Conservation (phyloP, 2,888 invertebrate species). For the Ectemnius continuus region DNA sequence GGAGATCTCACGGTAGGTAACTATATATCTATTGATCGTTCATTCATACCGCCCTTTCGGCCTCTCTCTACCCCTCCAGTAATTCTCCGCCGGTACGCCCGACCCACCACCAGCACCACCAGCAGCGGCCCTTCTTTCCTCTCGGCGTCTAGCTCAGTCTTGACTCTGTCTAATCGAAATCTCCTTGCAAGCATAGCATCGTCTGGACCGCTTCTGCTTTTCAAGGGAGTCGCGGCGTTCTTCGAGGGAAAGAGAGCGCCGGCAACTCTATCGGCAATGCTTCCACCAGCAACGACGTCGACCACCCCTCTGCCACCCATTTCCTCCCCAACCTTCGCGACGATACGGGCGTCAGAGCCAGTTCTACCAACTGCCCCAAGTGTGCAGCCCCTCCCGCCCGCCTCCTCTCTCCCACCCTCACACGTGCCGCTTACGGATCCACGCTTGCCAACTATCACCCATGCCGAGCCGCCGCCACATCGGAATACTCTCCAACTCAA, state of each 20-base stretch:
- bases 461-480: neutral
- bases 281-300: conserved; percentile 44
- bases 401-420: conserved; percentile 48
- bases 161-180: conserved; percentile 28
- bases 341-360: conserved; percentile 50
- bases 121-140: conserved; percentile 34
- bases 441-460: conserved; percentile 53
- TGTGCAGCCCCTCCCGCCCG: conserved; percentile 25
- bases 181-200: neutral
- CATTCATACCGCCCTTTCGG: conserved; percentile 74
- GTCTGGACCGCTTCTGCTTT: conserved; percentile 6
- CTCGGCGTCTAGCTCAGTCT: conserved; percentile 8
- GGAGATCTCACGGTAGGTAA: conserved; percentile 53
- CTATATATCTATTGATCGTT: conserved; percentile 77
- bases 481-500: neutral
- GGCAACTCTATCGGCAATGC: conserved; percentile 8
- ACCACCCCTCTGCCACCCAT: conserved; percentile 43
- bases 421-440: conserved; percentile 65
- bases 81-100: conserved; percentile 24
- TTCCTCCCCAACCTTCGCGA: too few species aligned
- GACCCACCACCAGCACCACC: too few species aligned
- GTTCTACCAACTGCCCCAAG: conserved; percentile 64
- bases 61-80: conserved; percentile 56
- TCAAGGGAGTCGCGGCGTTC: neutral
- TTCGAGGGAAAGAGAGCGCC: neutral